These are phyloP conservation scores for Hypomecis punctinalis DNA, from an alignment of 2,888 invertebrate genomes.

Conservation along the genomic window DNA sequence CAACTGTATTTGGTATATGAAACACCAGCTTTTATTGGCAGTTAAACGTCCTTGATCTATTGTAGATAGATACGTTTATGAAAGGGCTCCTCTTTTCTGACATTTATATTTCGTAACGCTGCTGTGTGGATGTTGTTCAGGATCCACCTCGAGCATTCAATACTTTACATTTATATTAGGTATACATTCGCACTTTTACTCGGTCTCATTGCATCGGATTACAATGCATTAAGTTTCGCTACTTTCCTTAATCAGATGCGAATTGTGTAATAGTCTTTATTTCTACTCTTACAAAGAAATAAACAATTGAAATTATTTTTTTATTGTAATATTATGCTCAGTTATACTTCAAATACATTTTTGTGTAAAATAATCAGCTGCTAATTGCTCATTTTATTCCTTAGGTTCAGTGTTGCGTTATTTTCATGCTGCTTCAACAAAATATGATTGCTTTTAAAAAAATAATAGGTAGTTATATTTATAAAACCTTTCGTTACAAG, in stretches of 20 bases:
- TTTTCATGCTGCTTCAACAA: too few species aligned
- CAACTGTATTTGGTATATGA: conserved; percentile 2
- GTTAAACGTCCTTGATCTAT: conserved; percentile 68
- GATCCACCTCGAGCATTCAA: conserved; percentile 43
- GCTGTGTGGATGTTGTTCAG: conserved; percentile 42
- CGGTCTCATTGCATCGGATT: conserved; percentile 24
- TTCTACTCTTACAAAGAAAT: not conserved
- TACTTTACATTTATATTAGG: conserved; percentile 20
- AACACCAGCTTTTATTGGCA: conserved; percentile 27
- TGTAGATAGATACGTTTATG: conserved; percentile 36
- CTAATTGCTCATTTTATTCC: too few species aligned
- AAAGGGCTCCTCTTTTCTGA: conserved; percentile 42
- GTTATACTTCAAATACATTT: too few species aligned
- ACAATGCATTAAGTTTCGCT: conserved; percentile 28
- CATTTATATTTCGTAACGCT: conserved; percentile 45
- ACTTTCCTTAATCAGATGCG: conserved; percentile 24
- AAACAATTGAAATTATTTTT: too few species aligned
- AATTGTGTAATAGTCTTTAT: conserved; percentile 9
- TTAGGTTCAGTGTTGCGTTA: too few species aligned
- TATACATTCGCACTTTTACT: conserved; percentile 30
- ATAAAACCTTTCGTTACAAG: too few species aligned
- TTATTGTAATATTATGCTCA: too few species aligned
- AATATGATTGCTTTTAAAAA: too few species aligned
- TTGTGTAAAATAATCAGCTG: too few species aligned
- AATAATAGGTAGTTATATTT: too few species aligned